Percentiles rank a stretch among this genome's conserved stretches.
These are phyloP conservation scores for Blomia tropicalis DNA, from an alignment of 2,888 invertebrate genomes.

Conservation along the genomic window DNA sequence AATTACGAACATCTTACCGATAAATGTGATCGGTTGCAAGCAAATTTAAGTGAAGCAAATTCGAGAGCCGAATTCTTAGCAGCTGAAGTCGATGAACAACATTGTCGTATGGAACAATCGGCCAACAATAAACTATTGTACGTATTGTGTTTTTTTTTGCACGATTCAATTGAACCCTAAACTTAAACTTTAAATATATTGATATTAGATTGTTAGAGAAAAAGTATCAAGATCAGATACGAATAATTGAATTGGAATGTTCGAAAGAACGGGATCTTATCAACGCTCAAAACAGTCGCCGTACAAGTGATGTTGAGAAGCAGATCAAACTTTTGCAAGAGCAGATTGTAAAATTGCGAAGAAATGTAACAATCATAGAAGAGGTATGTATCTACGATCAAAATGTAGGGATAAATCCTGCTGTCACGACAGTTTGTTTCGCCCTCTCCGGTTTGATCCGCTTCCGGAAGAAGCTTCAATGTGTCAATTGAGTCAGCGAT, in stretches of 20 bases:
- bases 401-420: too few relatives aligned
- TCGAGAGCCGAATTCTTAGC: constrained; percentile 61
- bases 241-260: constrained; percentile 51
- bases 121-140: constrained; percentile 17
- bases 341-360: constrained; percentile 50
- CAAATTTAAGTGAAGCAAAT: constrained; percentile 50
- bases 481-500: too few relatives aligned
- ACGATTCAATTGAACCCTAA: neutral
- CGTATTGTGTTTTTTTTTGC: neutral
- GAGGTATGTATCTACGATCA: constrained; percentile 10
- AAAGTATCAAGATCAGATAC: constrained; percentile 57
- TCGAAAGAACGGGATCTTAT: constrained; percentile 58
- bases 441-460: too few relatives aligned
- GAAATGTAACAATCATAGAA: constrained; percentile 40
- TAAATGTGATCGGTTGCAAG: neutral
- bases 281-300: constrained; percentile 40
- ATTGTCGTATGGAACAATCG: constrained; percentile 60
- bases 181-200: neutral
- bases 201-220: constrained; percentile 49
- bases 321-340: constrained; percentile 49
- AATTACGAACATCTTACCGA: neutral
- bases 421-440: too few relatives aligned
- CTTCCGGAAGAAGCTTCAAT: too few relatives aligned
- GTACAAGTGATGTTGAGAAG: constrained; percentile 42
- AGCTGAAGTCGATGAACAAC: constrained; percentile 78